Conservation (phyloP, 2,113 vertebrate species). For the Mus spicilegus region DNA sequence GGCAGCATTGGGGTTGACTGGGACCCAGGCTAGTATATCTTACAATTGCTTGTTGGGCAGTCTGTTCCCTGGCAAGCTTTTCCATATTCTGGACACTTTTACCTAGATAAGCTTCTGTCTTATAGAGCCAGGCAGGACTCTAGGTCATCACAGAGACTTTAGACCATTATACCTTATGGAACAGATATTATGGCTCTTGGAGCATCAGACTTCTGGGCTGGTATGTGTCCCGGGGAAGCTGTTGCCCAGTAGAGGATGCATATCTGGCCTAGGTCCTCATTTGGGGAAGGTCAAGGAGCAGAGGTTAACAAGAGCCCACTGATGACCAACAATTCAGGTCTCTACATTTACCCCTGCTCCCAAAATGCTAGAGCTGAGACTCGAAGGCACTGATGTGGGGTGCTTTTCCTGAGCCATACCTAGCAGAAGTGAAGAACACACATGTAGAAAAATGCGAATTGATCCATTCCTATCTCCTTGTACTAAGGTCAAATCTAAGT, state of each 20-base stretch:
- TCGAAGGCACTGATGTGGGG: background rate
- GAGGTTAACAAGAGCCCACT: background rate
- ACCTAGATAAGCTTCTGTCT: conserved; percentile 35
- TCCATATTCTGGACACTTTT: background rate
- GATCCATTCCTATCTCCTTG: no score
- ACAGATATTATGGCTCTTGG: background rate
- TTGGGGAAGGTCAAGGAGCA: background rate
- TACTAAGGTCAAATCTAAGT: no score
- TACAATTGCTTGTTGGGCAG: background rate
- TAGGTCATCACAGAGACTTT: rapidly evolving
- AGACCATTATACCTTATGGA: background rate
- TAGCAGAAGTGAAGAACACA: background rate
- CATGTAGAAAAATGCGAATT: no score
- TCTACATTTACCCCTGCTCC: background rate
- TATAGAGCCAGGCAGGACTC: background rate
- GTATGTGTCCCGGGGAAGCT: background rate
- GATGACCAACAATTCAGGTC: background rate
- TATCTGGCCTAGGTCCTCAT: background rate
- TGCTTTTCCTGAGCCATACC: background rate
- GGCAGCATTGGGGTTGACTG: background rate
- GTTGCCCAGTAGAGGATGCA: background rate
- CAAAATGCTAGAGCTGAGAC: background rate
- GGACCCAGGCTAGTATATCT: background rate
- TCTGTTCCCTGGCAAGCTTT: background rate
- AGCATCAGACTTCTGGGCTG: background rate